phyloP scores from a whole-genome alignment of 2,797 vertebrate species.

The Schizothorax lantsangensis region DNA sequence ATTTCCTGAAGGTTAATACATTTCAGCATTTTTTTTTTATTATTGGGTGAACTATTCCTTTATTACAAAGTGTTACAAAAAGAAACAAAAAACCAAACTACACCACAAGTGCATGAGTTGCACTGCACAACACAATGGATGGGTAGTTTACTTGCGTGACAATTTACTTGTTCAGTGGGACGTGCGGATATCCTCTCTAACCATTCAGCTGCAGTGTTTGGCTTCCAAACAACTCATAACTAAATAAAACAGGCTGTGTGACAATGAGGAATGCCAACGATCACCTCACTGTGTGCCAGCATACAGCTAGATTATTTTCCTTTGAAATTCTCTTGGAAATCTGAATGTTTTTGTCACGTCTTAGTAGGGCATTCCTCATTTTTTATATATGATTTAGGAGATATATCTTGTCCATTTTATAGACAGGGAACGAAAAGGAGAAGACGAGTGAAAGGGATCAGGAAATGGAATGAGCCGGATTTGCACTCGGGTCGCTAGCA shows the following conservation, averaged over 20 bases:
- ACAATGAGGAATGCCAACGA: slow-evolving; percentile 4
- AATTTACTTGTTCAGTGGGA: slow-evolving; percentile 18
- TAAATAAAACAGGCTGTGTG: slow-evolving; percentile 28
- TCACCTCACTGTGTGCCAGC: not conserved
- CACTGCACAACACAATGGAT: not conserved
- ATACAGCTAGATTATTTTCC: not conserved
- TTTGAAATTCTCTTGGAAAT: not conserved
- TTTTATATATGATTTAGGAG: not conserved
- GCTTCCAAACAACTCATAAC: slow-evolving; percentile 25
- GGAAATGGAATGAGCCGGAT: slow-evolving; percentile 19
- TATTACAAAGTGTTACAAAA: not conserved
- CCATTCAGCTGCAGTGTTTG: not conserved
- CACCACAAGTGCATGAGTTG: slow-evolving; percentile 3
- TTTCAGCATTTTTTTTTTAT: not conserved
- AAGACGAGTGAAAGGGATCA: slow-evolving; percentile 9
- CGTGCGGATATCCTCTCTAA: not conserved
- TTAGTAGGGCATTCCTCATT: not conserved
- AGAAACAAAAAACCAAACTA: not conserved
- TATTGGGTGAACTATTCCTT: not conserved
- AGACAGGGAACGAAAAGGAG: not conserved
- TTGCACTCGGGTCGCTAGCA: slow-evolving; percentile 13
- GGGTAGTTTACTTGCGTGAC: slow-evolving; percentile 4
- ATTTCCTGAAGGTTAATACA: not conserved
- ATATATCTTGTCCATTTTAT: not conserved
- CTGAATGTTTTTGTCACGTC: not conserved